These are phyloP conservation scores for Cotesia vestalis DNA, from an alignment of 1,140 invertebrate species.

Conservation along the genomic window DNA sequence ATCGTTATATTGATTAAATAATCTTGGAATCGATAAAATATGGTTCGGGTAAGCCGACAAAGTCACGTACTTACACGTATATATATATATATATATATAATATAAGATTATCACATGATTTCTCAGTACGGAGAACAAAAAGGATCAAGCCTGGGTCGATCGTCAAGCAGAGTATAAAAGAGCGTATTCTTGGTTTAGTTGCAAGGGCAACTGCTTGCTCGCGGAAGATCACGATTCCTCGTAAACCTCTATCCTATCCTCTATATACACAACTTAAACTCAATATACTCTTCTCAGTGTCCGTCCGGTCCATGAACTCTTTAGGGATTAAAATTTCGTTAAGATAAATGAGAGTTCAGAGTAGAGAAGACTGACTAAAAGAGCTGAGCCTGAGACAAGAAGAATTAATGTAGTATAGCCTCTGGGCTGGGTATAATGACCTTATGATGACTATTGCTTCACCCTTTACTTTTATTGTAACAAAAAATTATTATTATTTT, in stretches of 20 bases:
- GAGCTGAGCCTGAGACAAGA: neutral
- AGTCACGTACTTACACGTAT: slow-evolving; percentile 15
- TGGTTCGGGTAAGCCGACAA: slow-evolving; percentile 25
- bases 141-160: slow-evolving; percentile 25
- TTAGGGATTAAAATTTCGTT: slow-evolving; percentile 14
- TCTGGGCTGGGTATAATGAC: slow-evolving; percentile 1
- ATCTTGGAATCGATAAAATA: too few relatives aligned
- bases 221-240: slow-evolving; percentile 41
- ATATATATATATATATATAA: too few relatives aligned
- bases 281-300: neutral
- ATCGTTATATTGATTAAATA: too few relatives aligned
- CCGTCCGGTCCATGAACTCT: slow-evolving; percentile 32
- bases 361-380: too few relatives aligned
- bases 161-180: slow-evolving; percentile 4
- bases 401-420: neutral
- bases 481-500: too few relatives aligned
- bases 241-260: slow-evolving; percentile 20
- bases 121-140: slow-evolving; percentile 35
- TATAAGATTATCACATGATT: slow-evolving; percentile 36
- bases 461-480: too few relatives aligned
- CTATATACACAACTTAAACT: neutral
- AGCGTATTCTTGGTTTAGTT: too few relatives aligned
- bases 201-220: slow-evolving; percentile 13
- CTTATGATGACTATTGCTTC: too few relatives aligned
- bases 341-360: neutral